These are phyloP conservation scores for Haliaeetus leucogaster DNA, from an alignment of 2,113 vertebrate genomes.

Conservation along the genomic window DNA sequence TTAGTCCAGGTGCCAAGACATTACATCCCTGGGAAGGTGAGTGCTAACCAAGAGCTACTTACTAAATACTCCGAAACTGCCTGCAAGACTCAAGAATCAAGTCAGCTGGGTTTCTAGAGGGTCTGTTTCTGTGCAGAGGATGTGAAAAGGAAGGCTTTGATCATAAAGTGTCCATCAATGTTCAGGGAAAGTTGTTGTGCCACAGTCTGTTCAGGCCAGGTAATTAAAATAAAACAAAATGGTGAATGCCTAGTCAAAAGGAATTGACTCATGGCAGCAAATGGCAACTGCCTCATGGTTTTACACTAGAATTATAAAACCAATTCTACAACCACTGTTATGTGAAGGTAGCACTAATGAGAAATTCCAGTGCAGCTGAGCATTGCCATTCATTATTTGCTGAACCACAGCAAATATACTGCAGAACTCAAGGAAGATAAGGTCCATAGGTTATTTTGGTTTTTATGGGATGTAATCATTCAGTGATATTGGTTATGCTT, in stretches of 20 bases:
- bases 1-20: neutral
- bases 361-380: neutral
- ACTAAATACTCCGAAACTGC: neutral
- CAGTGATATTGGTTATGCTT: neutral
- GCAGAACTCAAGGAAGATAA: neutral
- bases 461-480: neutral
- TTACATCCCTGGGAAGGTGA: neutral
- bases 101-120: neutral
- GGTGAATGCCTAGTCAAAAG: neutral
- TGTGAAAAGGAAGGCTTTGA: neutral
- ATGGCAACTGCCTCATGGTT: neutral
- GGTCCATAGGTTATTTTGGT: neutral
- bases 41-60: neutral
- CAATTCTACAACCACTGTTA: neutral
- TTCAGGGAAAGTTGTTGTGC: neutral
- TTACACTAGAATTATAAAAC: neutral
- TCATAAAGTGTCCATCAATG: neutral
- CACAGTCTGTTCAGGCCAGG: neutral
- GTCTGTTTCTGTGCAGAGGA: neutral
- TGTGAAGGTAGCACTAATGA: neutral
- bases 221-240: neutral
- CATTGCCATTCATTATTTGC: neutral
- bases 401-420: neutral
- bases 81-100: neutral
- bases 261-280: neutral